These are phyloP conservation scores for Limnodromus scolopaceus DNA, from an alignment of 2,797 vertebrate species.

Conservation along the genomic window DNA sequence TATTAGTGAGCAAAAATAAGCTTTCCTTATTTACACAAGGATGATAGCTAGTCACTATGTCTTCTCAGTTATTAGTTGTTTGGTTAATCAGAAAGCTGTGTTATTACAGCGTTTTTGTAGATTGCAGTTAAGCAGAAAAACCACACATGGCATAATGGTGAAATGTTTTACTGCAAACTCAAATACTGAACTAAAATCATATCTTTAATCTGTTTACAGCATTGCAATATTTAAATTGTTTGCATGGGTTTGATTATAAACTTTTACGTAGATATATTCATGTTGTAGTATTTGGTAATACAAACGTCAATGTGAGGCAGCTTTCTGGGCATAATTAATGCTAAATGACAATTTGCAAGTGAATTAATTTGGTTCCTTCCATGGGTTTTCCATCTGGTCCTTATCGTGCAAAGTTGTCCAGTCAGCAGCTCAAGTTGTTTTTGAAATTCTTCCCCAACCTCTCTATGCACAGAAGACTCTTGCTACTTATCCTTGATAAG, in stretches of 20 bases:
- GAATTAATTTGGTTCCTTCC: conserved; percentile 60
- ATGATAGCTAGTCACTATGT: conserved; percentile 20
- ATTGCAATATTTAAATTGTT: conserved; percentile 45
- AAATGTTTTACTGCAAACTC: conserved; percentile 46
- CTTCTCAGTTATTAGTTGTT: conserved; percentile 63
- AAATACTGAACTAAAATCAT: conserved; percentile 51
- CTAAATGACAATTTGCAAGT: conserved; percentile 60
- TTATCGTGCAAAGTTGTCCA: conserved; percentile 65
- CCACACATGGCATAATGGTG: conserved; percentile 8
- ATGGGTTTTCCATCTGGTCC: conserved; percentile 72
- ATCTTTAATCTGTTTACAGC: conserved; percentile 65
- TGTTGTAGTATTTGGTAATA: conserved; percentile 45
- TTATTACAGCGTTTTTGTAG: conserved; percentile 35
- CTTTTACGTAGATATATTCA: conserved; percentile 22
- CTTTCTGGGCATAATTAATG: conserved; percentile 66
- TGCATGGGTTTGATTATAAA: conserved; percentile 61
- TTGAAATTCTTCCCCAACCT: conserved; percentile 1
- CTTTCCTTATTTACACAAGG: conserved; percentile 63
- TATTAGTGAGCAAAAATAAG: conserved; percentile 63
- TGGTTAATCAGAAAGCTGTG: conserved; percentile 65
- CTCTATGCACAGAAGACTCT: neutral
- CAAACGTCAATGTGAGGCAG: conserved; percentile 42
- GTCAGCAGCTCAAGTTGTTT: conserved; percentile 58
- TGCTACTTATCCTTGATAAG: neutral
- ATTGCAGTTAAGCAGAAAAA: conserved; percentile 49